A percentile compares a stretch with the other conserved stretches of the same genome.
These are phyloP conservation scores for Spinibarbus caldwelli DNA, from an alignment of 2,797 vertebrate species.

Conservation along the genomic window DNA sequence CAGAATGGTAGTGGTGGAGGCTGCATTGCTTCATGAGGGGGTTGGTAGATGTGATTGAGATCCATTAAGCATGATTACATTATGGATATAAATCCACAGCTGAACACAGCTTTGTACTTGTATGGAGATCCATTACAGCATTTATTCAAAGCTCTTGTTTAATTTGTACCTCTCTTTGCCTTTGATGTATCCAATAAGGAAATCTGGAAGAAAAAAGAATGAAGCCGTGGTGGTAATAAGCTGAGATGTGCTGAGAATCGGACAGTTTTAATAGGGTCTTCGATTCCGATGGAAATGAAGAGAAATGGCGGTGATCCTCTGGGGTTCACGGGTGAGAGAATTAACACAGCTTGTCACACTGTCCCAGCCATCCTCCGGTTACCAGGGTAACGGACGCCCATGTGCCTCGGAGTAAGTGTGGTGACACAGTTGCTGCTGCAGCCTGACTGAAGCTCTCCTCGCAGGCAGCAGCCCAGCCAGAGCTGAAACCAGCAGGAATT, in stretches of 20 bases:
- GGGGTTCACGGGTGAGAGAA: slow-evolving; percentile 85
- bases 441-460: slow-evolving; percentile 67
- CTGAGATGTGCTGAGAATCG: slow-evolving; percentile 58
- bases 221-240: slow-evolving; percentile 63
- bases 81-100: slow-evolving; percentile 44
- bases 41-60: slow-evolving; percentile 30
- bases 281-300: slow-evolving; percentile 75
- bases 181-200: slow-evolving; percentile 48
- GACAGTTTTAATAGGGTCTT: slow-evolving; percentile 74
- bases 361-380: slow-evolving; percentile 79
- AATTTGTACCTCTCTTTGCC: slow-evolving; percentile 58
- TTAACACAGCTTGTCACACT: slow-evolving; percentile 84
- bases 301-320: slow-evolving; percentile 79
- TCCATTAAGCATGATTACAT: slow-evolving; percentile 50
- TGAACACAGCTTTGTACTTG: slow-evolving; percentile 25
- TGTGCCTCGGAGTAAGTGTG: slow-evolving; percentile 74
- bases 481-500: too few relatives aligned
- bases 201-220: slow-evolving; percentile 2
- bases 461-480: slow-evolving; percentile 36
- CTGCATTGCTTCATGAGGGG: slow-evolving; percentile 23
- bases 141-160: slow-evolving; percentile 52
- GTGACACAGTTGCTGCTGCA: slow-evolving; percentile 82
- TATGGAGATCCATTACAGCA: slow-evolving; percentile 50
- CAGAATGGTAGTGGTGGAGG: slow-evolving; percentile 26
- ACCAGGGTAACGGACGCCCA: slow-evolving; percentile 81